A percentile compares a stretch with the other conserved stretches of the same genome.
Conservation (phyloP, 2,888 invertebrate genomes). For the Luperina testacea region DNA sequence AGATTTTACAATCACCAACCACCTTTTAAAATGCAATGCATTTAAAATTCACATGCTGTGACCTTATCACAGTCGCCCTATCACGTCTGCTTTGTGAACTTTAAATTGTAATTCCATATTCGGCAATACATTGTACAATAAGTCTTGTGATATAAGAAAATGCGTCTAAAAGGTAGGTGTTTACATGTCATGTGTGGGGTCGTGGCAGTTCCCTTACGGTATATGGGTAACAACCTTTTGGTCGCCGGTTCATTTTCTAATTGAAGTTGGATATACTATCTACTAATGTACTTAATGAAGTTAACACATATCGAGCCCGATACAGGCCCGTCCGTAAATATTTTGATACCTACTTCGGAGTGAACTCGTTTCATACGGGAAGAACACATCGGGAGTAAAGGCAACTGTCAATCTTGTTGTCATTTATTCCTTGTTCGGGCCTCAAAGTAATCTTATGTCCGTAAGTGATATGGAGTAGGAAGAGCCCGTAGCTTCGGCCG, state of each 20-base stretch:
- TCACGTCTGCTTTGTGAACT: conserved; percentile 54
- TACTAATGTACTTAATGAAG: neutral
- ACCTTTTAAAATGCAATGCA: conserved; percentile 7
- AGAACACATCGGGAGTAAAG: too few species aligned
- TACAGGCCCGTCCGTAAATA: too few species aligned
- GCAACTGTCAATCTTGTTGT: too few species aligned
- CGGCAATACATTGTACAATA: conserved; percentile 11
- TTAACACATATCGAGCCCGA: neutral
- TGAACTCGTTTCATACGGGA: too few species aligned
- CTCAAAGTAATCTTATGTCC: too few species aligned
- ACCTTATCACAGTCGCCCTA: conserved; percentile 45
- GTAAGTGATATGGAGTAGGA: too few species aligned
- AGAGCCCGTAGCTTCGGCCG: too few species aligned
- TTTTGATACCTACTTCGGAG: too few species aligned
- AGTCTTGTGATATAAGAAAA: conserved; percentile 5
- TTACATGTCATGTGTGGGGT: neutral
- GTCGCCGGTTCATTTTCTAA: neutral
- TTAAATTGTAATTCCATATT: conserved; percentile 37
- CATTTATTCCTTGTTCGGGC: too few species aligned
- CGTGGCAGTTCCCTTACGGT: neutral
- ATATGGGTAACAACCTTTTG: neutral
- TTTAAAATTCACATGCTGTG: conserved; percentile 28
- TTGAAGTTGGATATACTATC: neutral
- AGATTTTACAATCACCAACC: neutral
- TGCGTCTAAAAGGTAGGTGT: neutral